A percentile compares a stretch with the other conserved stretches of the same genome.
phyloP scores from a whole-genome alignment of 2,797 vertebrate species.

The Tympanoctomys barrerae region DNA sequence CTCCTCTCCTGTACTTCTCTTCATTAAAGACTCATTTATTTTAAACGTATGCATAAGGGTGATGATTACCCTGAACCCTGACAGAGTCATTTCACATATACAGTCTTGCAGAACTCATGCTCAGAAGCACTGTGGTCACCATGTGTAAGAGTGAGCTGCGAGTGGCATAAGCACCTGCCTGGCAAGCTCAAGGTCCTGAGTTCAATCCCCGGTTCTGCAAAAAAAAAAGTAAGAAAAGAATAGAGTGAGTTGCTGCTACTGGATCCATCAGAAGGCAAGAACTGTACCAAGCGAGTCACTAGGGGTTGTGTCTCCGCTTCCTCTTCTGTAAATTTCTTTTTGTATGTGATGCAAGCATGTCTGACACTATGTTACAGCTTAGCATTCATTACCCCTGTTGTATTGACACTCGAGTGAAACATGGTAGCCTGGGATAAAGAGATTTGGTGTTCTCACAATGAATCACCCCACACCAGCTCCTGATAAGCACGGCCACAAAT shows the following conservation, averaged over 20 bases:
- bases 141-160: background rate
- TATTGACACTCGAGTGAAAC: slow-evolving; percentile 40
- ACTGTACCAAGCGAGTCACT: background rate
- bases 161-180: too few relatives aligned
- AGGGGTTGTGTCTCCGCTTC: background rate
- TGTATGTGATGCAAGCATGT: slow-evolving; percentile 45
- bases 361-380: slow-evolving; percentile 54
- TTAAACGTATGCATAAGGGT: background rate
- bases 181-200: too few relatives aligned
- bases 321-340: slow-evolving; percentile 61
- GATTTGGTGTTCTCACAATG: slow-evolving; percentile 49
- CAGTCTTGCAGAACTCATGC: background rate
- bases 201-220: too few relatives aligned
- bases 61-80: background rate
- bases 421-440: slow-evolving; percentile 44
- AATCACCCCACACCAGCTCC: background rate
- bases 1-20: too few relatives aligned
- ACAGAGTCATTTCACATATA: background rate
- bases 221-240: too few relatives aligned
- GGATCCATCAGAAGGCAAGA: slow-evolving; percentile 6
- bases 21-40: background rate
- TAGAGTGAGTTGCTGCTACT: background rate
- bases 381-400: slow-evolving; percentile 65
- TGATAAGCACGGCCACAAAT: slow-evolving; percentile 62
- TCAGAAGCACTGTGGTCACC: background rate